phyloP scores from a whole-genome alignment of 2,113 vertebrate species.

The Collichthys lucidus region DNA sequence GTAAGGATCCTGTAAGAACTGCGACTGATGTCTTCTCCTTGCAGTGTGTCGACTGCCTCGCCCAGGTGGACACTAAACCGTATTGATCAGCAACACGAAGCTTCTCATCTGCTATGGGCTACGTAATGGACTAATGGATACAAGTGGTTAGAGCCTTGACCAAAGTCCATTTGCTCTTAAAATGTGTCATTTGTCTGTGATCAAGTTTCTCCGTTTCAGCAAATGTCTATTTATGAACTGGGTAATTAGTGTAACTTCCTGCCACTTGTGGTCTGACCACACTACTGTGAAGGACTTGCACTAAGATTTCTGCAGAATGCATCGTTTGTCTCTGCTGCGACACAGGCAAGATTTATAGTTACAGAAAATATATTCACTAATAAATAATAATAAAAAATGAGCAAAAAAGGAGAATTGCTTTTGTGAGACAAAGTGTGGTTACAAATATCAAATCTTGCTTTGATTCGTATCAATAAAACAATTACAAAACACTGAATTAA shows the following conservation, averaged over 20 bases:
- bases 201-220: slow-evolving; percentile 19
- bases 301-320: too few relatives aligned
- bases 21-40: slow-evolving; percentile 27
- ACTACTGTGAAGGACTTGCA: neutral
- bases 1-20: neutral
- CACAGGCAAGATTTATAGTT: neutral
- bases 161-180: slow-evolving; percentile 50
- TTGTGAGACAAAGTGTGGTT: neutral
- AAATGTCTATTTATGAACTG: neutral
- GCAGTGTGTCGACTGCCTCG: slow-evolving; percentile 44
- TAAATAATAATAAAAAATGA: too few relatives aligned
- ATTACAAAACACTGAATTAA: neutral
- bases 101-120: neutral
- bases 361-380: neutral
- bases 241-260: neutral
- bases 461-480: neutral
- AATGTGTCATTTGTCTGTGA: slow-evolving; percentile 20
- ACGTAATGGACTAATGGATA: slow-evolving; percentile 75
- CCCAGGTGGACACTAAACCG: slow-evolving; percentile 46
- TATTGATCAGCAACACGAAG: slow-evolving; percentile 58
- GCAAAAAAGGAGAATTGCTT: neutral
- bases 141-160: slow-evolving; percentile 44
- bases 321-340: too few relatives aligned
- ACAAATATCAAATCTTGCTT: neutral
- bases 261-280: neutral